Percentiles rank a stretch among this genome's conserved stretches.
These are phyloP conservation scores for Malacoctenus gilli DNA, from an alignment of 2,797 vertebrate species.

Conservation along the genomic window DNA sequence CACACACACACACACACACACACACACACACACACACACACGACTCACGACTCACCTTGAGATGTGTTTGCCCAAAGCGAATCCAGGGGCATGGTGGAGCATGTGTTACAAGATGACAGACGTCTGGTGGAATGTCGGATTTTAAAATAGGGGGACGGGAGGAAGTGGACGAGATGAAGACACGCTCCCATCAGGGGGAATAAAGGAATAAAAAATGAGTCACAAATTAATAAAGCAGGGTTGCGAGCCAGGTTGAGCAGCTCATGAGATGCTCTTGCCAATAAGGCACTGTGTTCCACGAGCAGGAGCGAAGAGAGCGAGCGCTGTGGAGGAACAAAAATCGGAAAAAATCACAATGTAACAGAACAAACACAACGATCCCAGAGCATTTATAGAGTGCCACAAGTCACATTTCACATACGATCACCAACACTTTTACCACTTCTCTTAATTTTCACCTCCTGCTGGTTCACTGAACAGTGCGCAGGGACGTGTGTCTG, in stretches of 20 bases:
- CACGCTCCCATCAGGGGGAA: conserved; percentile 28
- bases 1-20: conserved; percentile 21
- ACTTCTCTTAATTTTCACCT: conserved; percentile 12
- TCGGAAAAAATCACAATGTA: conserved; percentile 7
- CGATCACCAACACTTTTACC: conserved; percentile 3
- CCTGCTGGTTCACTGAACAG: conserved; percentile 44
- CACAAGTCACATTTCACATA: conserved; percentile 5
- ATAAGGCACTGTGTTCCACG: conserved; percentile 33
- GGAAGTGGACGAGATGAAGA: conserved; percentile 22
- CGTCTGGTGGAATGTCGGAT: conserved; percentile 60
- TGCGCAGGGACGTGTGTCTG: conserved; percentile 19
- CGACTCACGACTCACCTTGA: conserved; percentile 61
- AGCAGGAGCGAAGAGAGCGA: conserved; percentile 10
- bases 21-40: conserved; percentile 14
- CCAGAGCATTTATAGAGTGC: conserved; percentile 7
- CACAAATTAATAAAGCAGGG: conserved; percentile 43
- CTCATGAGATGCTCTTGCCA: conserved; percentile 53
- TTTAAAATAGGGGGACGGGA: conserved; percentile 38
- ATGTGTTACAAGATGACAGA: conserved; percentile 68
- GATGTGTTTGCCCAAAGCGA: conserved; percentile 72
- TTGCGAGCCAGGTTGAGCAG: conserved; percentile 28
- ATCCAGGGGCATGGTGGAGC: conserved; percentile 67
- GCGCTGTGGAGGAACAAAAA: conserved; percentile 13
- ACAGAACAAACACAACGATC: conserved; percentile 6
- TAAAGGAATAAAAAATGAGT: conserved; percentile 22